phyloP scores from a whole-genome alignment of 2,888 invertebrate species.

The Eupeodes luniger region DNA sequence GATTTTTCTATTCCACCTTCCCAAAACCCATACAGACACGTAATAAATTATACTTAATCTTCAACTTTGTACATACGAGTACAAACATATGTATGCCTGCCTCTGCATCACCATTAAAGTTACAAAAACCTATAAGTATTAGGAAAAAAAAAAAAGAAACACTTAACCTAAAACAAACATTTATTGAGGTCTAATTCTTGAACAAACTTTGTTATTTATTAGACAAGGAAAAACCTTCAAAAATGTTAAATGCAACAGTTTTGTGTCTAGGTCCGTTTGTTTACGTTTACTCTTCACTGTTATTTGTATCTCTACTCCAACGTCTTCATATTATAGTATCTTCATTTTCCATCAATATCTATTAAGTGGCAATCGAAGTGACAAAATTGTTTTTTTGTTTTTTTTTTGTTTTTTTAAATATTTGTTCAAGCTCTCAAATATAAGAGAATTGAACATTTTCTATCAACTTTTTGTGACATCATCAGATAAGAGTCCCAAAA shows the following conservation, averaged over 20 bases:
- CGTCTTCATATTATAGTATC: not conserved
- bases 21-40: not conserved
- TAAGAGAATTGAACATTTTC: not conserved
- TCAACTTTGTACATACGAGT: not conserved
- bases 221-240: not conserved
- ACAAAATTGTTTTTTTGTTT: constrained; percentile 31
- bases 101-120: not conserved
- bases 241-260: constrained; percentile 12
- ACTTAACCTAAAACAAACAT: constrained; percentile 30
- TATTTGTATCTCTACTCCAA: not conserved
- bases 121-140: not conserved
- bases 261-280: not conserved
- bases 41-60: constrained; percentile 20
- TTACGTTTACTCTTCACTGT: constrained; percentile 24
- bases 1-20: not conserved
- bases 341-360: constrained; percentile 37
- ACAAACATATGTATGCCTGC: too few relatives aligned
- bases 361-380: constrained; percentile 53
- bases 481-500: constrained; percentile 9
- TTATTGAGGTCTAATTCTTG: constrained; percentile 25
- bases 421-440: constrained; percentile 38
- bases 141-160: not conserved
- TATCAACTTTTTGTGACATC: constrained; percentile 22
- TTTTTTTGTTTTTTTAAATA: constrained; percentile 16
- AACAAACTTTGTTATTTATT: constrained; percentile 27